Evolutionary conservation across 2,113 vertebrate species (phyloP).

Genomic region (Hypomesus transpacificus): DNA sequence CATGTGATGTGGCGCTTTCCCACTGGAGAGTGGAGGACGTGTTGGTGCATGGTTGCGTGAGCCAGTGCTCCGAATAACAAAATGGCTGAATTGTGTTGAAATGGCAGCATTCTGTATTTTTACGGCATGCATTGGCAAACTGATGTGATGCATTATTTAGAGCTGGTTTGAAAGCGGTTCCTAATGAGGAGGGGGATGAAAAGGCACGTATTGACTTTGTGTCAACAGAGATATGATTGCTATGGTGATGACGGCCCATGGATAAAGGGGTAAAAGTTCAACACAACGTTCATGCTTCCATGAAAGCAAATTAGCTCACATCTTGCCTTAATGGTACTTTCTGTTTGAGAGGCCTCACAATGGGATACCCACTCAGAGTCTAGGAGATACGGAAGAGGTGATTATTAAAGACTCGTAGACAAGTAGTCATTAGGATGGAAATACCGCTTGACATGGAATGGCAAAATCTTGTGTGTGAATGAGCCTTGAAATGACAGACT

Average conservation of each 20-base stretch:
- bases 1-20: conserved; percentile 7
- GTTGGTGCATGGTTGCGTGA: background rate
- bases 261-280: conserved; percentile 50
- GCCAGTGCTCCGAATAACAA: background rate
- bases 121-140: conserved; percentile 5
- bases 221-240: conserved; percentile 42
- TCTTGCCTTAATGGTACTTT: conserved; percentile 18
- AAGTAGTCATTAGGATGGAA: conserved; percentile 45
- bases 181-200: conserved; percentile 10
- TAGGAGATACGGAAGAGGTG: conserved; percentile 32
- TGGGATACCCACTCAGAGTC: conserved; percentile 12
- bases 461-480: conserved; percentile 29
- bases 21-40: conserved; percentile 8
- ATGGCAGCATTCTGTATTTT: conserved; percentile 3
- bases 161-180: background rate
- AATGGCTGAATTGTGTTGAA: conserved; percentile 32
- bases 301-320: conserved; percentile 35
- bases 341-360: conserved; percentile 25
- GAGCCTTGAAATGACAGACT: conserved; percentile 24
- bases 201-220: conserved; percentile 31
- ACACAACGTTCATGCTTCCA: conserved; percentile 31
- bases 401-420: conserved; percentile 24
- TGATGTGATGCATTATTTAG: conserved; percentile 31
- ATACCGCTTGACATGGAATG: conserved; percentile 37
- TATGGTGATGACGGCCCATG: conserved; percentile 17